These are phyloP conservation scores for Oeneis ivallda DNA, from an alignment of 2,888 invertebrate genomes.

Conservation along the genomic window DNA sequence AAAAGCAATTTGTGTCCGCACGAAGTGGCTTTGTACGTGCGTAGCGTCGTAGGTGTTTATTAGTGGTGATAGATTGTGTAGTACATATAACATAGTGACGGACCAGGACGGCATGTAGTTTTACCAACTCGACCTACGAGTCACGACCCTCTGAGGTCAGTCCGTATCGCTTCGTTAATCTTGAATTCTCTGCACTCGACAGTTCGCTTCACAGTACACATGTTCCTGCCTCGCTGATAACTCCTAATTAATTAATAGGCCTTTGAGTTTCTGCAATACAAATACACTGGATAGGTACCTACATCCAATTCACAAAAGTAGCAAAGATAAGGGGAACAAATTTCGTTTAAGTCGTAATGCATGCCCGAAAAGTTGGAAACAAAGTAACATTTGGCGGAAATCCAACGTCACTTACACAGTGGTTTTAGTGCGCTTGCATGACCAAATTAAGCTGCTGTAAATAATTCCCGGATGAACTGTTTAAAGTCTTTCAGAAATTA, in stretches of 20 bases:
- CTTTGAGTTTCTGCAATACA: slow-evolving; percentile 6
- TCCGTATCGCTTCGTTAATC: slow-evolving; percentile 64
- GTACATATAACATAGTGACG: slow-evolving; percentile 40
- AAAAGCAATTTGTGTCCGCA: slow-evolving; percentile 79
- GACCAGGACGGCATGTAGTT: slow-evolving; percentile 37
- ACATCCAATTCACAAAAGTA: slow-evolving; percentile 15
- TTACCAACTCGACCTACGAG: slow-evolving; percentile 44
- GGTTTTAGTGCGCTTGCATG: slow-evolving; percentile 63
- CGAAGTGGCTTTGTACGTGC: slow-evolving; percentile 75
- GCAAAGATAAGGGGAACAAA: slow-evolving; percentile 23
- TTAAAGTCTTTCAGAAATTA: slow-evolving; percentile 8
- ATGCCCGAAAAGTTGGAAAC: slow-evolving; percentile 61
- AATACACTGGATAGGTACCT: background rate
- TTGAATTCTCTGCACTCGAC: slow-evolving; percentile 55
- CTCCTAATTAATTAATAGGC: slow-evolving; percentile 54
- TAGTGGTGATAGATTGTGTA: slow-evolving; percentile 58
- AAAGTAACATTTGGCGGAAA: slow-evolving; percentile 71
- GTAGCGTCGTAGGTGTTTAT: slow-evolving; percentile 75
- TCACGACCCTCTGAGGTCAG: slow-evolving; percentile 64
- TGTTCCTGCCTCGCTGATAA: slow-evolving; percentile 50
- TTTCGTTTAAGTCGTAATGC: slow-evolving; percentile 46
- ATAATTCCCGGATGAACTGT: slow-evolving; percentile 33
- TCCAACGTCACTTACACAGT: slow-evolving; percentile 72
- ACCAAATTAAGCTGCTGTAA: slow-evolving; percentile 58
- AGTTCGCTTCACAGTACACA: slow-evolving; percentile 54